Base-by-base conservation (phyloP, 2,888 invertebrate species). In the Synergus japonicus region DNA sequence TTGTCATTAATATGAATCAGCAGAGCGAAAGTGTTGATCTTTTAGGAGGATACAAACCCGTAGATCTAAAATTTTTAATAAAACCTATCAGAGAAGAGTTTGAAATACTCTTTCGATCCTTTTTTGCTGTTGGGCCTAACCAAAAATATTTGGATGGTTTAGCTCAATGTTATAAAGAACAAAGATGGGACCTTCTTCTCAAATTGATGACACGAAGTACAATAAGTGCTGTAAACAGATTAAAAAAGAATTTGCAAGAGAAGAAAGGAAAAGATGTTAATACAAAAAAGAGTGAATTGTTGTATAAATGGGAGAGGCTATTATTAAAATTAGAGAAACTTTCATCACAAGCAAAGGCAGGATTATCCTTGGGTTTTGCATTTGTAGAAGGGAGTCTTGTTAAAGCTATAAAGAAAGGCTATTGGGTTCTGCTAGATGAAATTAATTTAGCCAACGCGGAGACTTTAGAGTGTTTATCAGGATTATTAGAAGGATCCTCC, bases 1-100 rank as follows among this genome's bases (percentile, higher is more conserved):
- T 97, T 46, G 99, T 99, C 0, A 97, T 99, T 41, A 99, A 99
- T 91, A 97, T 99, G 97, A 99, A 99, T 90, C 99, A 99, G 90
- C 99, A 99, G 90, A 99, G 98, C 67, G 99, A 99, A 92, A 97
- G 97, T 10, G 96, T 98, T 0, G 99, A 99, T 93, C 94, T 99
- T 60, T 94, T 99, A 0, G 99, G 99, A 79, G 99, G 99, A 83
- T 97, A 97, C 90, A 99, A 99, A 92, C 99, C 99, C 0, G 97
- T 99, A 0, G 98, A 99, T 91, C 92, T 98, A 13, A 96, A 96
- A 88, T 96, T 96, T 87, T 94, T 98, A 0, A 94, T 99, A 43
- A 93, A 94, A 76, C 98, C 98, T 0, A 93, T 99, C 64, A 95
- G 95, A 87, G 94, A 95, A 58, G 96, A 97, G 87, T 99, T 98